Conservation (phyloP, 53 echinoderm and acorn worm genomes). For the Henricia sp. region DNA sequence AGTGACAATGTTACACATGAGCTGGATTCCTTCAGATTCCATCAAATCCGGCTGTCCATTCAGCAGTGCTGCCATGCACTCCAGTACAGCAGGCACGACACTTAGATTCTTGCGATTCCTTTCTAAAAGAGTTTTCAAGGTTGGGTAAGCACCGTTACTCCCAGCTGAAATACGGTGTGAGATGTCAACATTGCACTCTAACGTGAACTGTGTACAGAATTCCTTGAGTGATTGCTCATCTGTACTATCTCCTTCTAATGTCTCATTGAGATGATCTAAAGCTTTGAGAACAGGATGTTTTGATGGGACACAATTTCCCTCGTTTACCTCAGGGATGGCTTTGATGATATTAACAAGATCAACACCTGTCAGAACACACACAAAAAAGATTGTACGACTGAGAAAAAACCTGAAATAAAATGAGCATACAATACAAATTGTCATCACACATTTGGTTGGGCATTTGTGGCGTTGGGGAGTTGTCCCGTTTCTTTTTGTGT, state of each 20-base stretch:
- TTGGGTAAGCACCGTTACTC: constrained; percentile 79
- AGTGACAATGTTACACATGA: constrained; percentile 53
- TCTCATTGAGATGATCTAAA: constrained; percentile 69
- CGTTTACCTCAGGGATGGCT: constrained; percentile 28
- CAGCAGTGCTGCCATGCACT: constrained; percentile 64
- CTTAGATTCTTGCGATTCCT: constrained; percentile 52
- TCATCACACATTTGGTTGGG: too few relatives aligned
- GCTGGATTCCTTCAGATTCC: constrained; percentile 61
- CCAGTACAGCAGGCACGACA: constrained; percentile 48
- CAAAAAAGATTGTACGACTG: not conserved
- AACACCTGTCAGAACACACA: constrained; percentile 48
- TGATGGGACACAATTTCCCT: constrained; percentile 40
- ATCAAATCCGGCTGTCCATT: constrained; percentile 97
- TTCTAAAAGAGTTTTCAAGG: constrained; percentile 69
- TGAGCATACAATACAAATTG: too few relatives aligned
- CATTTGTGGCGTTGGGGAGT: too few relatives aligned
- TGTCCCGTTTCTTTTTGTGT: too few relatives aligned
- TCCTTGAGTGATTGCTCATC: constrained; percentile 61
- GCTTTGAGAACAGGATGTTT: constrained; percentile 76
- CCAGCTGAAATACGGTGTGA: constrained; percentile 85
- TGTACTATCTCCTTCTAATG: constrained; percentile 54
- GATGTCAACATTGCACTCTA: constrained; percentile 78
- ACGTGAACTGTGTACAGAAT: constrained; percentile 62
- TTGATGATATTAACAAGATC: constrained; percentile 91
- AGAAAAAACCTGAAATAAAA: too few relatives aligned